phyloP scores from a whole-genome alignment of 2,888 invertebrate species.

The Protophormia terraenovae region DNA sequence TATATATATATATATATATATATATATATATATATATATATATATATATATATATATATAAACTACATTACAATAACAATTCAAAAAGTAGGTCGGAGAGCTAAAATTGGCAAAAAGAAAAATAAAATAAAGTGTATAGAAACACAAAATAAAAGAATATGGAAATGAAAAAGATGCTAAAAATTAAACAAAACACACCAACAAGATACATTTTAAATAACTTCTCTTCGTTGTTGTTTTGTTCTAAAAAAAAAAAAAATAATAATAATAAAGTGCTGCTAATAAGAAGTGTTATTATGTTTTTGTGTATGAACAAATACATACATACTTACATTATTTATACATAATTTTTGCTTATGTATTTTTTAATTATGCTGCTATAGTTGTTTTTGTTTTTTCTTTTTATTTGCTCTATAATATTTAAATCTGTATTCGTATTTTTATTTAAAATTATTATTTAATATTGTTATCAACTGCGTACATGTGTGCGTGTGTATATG shows the following conservation, averaged over 20 bases:
- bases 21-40: too few species aligned
- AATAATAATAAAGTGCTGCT: background rate
- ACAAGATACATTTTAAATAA: background rate
- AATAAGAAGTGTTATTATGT: background rate
- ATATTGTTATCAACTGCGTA: background rate
- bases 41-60: background rate
- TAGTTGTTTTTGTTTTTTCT: background rate
- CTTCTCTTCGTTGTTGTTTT: background rate
- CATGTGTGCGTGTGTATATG: background rate
- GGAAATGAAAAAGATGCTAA: background rate
- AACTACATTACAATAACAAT: too few species aligned
- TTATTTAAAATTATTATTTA: slow-evolving; percentile 27
- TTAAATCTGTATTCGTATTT: background rate
- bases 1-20: too few species aligned
- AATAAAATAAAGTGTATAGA: background rate
- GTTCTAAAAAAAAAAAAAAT: background rate
- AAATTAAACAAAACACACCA: background rate
- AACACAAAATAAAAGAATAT: background rate
- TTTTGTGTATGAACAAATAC: background rate
- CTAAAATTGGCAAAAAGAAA: background rate
- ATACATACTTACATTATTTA: background rate
- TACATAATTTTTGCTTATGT: background rate
- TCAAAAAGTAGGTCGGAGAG: background rate
- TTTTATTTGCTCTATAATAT: background rate
- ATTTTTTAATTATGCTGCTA: background rate